A percentile compares a stretch with the other conserved stretches of the same genome.
Conservation (phyloP, 2,888 invertebrate genomes). For the Cordilura impudica region DNA sequence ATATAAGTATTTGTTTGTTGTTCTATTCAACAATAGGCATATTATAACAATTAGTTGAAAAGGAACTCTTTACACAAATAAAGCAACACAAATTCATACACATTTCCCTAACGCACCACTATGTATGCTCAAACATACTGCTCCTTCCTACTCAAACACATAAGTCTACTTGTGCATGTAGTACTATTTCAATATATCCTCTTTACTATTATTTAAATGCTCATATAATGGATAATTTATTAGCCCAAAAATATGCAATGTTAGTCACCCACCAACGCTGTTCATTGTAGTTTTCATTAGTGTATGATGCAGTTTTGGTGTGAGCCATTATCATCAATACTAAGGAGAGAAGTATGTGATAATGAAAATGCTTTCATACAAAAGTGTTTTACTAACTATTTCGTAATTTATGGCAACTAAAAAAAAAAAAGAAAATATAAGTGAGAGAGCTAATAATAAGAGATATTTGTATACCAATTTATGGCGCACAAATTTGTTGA, state of each 20-base stretch:
- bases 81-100: constrained; percentile 3
- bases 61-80: constrained; percentile 47
- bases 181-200: neutral
- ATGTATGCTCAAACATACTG: neutral
- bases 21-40: constrained; percentile 65
- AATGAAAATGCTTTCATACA: constrained; percentile 33
- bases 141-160: neutral
- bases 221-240: constrained; percentile 59
- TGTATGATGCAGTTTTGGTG: too few relatives aligned
- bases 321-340: neutral
- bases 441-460: constrained; percentile 43
- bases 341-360: constrained; percentile 24
- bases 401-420: constrained; percentile 43
- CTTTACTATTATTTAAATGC: constrained; percentile 27
- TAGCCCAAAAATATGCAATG: constrained; percentile 61
- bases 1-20: constrained; percentile 41
- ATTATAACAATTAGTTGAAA: constrained; percentile 73
- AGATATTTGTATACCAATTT: constrained; percentile 32
- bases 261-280: constrained; percentile 40
- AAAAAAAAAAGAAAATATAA: neutral
- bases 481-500: constrained; percentile 36
- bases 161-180: neutral
- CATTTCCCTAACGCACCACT: neutral
- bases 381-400: constrained; percentile 31
- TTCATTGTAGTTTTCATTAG: neutral